Evolutionary conservation across 2,113 vertebrate species (phyloP).

Genomic region (Neolamprologus hecqui): DNA sequence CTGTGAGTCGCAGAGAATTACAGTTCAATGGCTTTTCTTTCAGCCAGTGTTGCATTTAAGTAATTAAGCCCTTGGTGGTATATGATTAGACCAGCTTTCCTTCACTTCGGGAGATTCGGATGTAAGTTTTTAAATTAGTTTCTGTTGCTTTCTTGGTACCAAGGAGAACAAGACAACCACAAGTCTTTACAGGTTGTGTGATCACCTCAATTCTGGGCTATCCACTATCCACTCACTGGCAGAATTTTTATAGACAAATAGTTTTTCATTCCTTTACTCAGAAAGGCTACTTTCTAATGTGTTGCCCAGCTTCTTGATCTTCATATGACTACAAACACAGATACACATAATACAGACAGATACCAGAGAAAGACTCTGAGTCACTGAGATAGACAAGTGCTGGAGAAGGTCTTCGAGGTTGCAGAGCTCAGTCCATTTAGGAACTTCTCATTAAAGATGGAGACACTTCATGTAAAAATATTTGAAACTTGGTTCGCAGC

Average conservation of each 20-base stretch:
- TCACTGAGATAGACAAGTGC: background rate
- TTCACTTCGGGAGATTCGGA: accelerated
- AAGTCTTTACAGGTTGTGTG: accelerated
- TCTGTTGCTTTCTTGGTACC: background rate
- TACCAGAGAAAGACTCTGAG: background rate
- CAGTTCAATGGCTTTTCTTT: background rate
- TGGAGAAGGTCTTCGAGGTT: background rate
- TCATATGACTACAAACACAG: background rate
- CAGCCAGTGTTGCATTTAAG: background rate
- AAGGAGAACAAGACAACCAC: background rate
- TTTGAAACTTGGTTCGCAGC: too few species aligned
- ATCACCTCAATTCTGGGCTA: accelerated
- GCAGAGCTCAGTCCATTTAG: background rate
- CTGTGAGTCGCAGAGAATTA: background rate
- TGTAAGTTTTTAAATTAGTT: background rate
- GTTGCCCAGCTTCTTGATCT: background rate
- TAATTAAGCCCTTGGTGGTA: background rate
- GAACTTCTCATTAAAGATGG: background rate
- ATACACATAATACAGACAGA: background rate
- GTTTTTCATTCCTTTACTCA: background rate
- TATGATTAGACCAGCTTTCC: background rate
- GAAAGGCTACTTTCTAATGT: background rate
- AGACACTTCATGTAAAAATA: background rate
- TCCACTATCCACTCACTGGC: too few species aligned
- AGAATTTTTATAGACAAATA: background rate